Evolutionary conservation across 1,140 invertebrate genomes (phyloP), one percentile per base, ranked within the genome.

Genomic region (Leguminivora glycinivorella): DNA sequence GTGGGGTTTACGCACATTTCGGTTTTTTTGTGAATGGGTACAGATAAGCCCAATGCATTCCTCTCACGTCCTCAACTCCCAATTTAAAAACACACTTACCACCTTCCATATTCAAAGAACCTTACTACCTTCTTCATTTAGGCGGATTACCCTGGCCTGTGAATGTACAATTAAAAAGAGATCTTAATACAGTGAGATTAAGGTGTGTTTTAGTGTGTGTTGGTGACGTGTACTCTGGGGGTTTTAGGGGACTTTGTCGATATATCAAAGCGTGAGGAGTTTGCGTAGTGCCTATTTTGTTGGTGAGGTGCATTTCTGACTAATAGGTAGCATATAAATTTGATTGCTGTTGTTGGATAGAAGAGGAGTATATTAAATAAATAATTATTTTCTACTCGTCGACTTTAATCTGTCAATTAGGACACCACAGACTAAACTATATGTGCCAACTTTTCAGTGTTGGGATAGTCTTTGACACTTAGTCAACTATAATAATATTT

Each of bases 21-120:
- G 43, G 43, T 22, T 52, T 52, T n/a, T 52, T 52, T 0, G 17
- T 19, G 17, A 52, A 52, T 43, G 38, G 14, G 14, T n/a, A n/a
- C 19, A 52, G 47, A 52, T 52, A 52, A 52, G 47, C 47, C 47
- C 9, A n/a, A 52, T 52, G 19, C 19, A 52, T 52, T 52, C 19
- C 19, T 22, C 17, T 19, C 47, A 52, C 47, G 47, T 52, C 19
- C 19, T 10, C 47, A 52, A 1, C 4, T 12, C 2, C 9, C 47
- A 0, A 17, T 19, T 7, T 4, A 9, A 19, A 22, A 52, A 19
- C 6, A 10, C 47, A 52, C 2, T 52, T 2, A 52, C 47, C 19
- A 0, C 19, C 7, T 52, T 17, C 17, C 17, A 2, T 3, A 22
- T 1, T 22, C 7, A 10, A 52, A 22, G 17, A 5, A 0, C 9